Evolutionary conservation across 2,113 vertebrate species (phyloP).

Genomic region (Nothocercus nigrocapillus): DNA sequence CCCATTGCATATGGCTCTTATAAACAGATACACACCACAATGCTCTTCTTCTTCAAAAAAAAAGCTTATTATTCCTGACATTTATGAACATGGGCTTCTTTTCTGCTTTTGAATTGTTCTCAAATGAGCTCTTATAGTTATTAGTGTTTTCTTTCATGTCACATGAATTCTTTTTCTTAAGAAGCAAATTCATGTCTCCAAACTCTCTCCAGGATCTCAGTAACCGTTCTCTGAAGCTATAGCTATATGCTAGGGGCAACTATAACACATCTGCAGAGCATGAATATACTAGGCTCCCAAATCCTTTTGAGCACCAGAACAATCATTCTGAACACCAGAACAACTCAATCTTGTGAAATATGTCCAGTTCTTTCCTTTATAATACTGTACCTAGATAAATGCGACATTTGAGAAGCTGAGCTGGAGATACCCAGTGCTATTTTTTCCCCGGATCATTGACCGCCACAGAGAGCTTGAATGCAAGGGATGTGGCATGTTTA

Average conservation of each 20-base stretch:
- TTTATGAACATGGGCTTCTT: not conserved
- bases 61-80: not conserved
- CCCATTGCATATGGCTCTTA: not conserved
- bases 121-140: constrained; percentile 15
- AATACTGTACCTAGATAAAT: not conserved
- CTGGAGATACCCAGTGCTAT: not conserved
- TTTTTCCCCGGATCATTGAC: not conserved
- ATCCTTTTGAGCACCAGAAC: not conserved
- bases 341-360: not conserved
- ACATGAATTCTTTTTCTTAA: constrained; percentile 46
- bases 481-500: not conserved
- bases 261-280: not conserved
- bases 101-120: not conserved
- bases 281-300: not conserved
- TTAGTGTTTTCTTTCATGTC: constrained; percentile 38
- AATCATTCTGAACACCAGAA: not conserved
- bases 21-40: not conserved
- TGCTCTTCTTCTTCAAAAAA: not conserved
- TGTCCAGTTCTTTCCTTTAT: not conserved
- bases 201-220: not conserved
- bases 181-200: constrained; percentile 51
- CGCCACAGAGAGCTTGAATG: not conserved
- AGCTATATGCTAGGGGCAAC: not conserved
- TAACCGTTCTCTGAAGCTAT: constrained; percentile 4
- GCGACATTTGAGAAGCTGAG: constrained; percentile 19